These are phyloP conservation scores for Rousettus madagascariensis DNA, from an alignment of 2,797 vertebrate species.

Conservation along the genomic window DNA sequence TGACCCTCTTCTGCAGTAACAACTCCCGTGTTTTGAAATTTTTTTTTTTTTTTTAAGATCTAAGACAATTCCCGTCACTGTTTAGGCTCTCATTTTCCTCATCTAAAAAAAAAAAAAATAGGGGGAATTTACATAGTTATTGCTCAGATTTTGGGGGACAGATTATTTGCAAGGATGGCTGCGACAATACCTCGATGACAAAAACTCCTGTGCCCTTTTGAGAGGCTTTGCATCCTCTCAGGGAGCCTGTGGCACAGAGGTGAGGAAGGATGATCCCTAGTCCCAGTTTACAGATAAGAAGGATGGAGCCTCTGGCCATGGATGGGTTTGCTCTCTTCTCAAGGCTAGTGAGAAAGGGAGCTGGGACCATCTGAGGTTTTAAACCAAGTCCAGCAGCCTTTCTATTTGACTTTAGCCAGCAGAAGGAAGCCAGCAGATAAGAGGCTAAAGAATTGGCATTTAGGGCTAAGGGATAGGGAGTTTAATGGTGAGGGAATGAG, in stretches of 20 bases:
- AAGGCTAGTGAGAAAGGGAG: neutral
- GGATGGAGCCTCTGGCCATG: neutral
- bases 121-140: neutral
- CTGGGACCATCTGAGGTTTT: neutral
- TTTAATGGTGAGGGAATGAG: neutral
- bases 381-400: neutral
- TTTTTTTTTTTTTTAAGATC: neutral
- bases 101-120: neutral
- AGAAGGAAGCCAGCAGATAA: neutral
- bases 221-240: neutral
- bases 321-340: neutral
- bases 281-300: neutral
- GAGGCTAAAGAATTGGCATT: neutral
- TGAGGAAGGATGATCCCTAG: too few species aligned
- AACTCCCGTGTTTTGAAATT: neutral
- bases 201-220: neutral
- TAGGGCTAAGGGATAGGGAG: neutral
- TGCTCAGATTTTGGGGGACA: neutral
- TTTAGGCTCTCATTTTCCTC: neutral
- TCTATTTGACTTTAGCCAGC: neutral
- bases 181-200: neutral
- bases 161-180: neutral
- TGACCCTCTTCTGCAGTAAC: neutral
- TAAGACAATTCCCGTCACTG: neutral
- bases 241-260: neutral